Evolutionary conservation across 1,140 invertebrate species (phyloP).

Genomic region (Calliphora vicina): DNA sequence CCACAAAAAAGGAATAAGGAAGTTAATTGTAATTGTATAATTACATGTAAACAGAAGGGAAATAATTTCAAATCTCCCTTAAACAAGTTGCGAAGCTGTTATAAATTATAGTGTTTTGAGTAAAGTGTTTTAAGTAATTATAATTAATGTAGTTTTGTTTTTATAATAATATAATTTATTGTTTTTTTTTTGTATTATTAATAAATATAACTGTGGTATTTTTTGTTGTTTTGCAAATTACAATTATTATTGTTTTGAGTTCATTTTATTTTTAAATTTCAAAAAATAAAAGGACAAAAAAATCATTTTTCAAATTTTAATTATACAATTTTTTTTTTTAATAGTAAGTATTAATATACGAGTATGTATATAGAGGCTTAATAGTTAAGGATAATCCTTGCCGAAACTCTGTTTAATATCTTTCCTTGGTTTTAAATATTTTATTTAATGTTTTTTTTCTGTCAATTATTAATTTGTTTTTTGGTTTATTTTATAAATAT

Average conservation of each 20-base stretch:
- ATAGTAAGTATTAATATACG: not conserved
- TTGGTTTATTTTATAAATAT: constrained; percentile 27
- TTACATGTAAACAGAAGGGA: too few relatives aligned
- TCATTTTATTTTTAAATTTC: constrained; percentile 23
- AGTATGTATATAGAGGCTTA: constrained; percentile 23
- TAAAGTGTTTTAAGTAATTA: not conserved
- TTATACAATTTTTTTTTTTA: constrained; percentile 23
- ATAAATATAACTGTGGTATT: constrained; percentile 34
- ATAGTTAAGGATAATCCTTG: constrained; percentile 28
- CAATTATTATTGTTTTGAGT: constrained; percentile 35
- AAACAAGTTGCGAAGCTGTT: too few relatives aligned
- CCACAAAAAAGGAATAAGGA: too few relatives aligned
- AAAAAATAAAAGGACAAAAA: constrained; percentile 20
- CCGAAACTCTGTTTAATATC: constrained; percentile 33
- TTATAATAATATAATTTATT: constrained; percentile 26
- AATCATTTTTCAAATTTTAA: not conserved
- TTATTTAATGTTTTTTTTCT: not conserved
- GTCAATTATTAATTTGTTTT: not conserved
- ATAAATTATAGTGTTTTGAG: too few relatives aligned
- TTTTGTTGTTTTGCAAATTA: constrained; percentile 27
- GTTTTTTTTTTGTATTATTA: constrained; percentile 26
- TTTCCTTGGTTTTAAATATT: constrained; percentile 19
- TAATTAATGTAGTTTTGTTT: constrained; percentile 6
- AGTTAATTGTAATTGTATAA: too few relatives aligned
- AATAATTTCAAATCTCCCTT: too few relatives aligned